These are phyloP conservation scores for Lagopus leucura DNA, from an alignment of 2,113 vertebrate genomes.

Conservation along the genomic window DNA sequence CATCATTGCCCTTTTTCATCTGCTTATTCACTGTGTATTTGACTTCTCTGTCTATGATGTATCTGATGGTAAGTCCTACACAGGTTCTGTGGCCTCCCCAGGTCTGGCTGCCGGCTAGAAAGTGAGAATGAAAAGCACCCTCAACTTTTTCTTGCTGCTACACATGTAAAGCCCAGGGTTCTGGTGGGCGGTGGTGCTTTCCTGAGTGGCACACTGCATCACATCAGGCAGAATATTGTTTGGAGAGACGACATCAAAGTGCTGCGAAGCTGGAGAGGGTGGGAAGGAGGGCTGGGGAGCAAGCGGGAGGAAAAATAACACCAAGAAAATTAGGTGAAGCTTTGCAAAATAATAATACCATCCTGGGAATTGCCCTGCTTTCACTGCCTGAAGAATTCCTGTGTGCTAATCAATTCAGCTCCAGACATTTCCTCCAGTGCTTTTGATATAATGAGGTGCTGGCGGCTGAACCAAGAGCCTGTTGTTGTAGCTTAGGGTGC, in stretches of 20 bases:
- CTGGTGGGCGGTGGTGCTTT: not conserved
- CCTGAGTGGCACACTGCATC: not conserved
- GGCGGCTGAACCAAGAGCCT: slow-evolving; percentile 37
- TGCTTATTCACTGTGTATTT: not conserved
- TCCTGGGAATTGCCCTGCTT: slow-evolving; percentile 60
- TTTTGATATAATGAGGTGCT: slow-evolving; percentile 72
- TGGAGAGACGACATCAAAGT: slow-evolving; percentile 5
- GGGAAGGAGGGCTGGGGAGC: not conserved
- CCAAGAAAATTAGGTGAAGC: slow-evolving; percentile 39
- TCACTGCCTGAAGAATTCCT: slow-evolving; percentile 64
- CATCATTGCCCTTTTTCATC: not conserved
- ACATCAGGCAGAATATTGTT: not conserved
- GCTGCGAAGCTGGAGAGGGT: not conserved
- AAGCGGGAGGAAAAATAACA: not conserved
- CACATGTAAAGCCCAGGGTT: rapidly evolving
- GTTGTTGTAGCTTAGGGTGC: slow-evolving; percentile 20
- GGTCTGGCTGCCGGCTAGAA: not conserved
- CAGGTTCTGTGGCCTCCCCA: not conserved
- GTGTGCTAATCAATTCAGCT: slow-evolving; percentile 66
- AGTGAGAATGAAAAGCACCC: not conserved
- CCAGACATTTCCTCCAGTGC: slow-evolving; percentile 39
- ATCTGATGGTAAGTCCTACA: not conserved
- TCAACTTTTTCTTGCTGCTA: not conserved
- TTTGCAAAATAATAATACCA: slow-evolving; percentile 42
- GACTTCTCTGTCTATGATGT: not conserved